Evolutionary conservation across 2,797 vertebrate genomes (phyloP).

Genomic region (Leptatherina wallacei): DNA sequence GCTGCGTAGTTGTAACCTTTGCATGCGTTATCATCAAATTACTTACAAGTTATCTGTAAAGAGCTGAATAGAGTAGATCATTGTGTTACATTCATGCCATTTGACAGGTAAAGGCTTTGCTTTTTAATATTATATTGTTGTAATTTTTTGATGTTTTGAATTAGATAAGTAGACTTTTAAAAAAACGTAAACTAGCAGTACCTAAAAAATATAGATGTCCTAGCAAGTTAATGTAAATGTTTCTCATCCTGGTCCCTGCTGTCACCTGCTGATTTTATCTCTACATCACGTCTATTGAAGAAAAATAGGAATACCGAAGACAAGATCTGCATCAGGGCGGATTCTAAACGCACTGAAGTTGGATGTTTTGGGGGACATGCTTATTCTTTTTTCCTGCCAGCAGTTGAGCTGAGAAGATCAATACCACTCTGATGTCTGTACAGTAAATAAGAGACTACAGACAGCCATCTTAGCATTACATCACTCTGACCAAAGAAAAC

Average conservation of each 20-base stretch:
- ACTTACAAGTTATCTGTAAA: conserved; percentile 8
- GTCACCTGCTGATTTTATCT: not conserved
- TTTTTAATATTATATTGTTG: not conserved
- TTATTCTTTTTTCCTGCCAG: not conserved
- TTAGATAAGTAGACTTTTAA: no score
- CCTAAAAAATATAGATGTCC: not conserved
- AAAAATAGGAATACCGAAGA: not conserved
- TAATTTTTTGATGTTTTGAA: not conserved
- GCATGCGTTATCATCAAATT: conserved; percentile 29
- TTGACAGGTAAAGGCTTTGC: not conserved
- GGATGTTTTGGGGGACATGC: not conserved
- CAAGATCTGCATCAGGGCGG: not conserved
- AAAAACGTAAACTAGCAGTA: not conserved
- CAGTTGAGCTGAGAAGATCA: not conserved
- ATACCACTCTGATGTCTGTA: not conserved
- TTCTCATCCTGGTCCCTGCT: not conserved
- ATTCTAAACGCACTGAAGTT: conserved; percentile 7
- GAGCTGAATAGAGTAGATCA: not conserved
- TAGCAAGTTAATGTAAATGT: not conserved
- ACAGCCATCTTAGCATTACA: not conserved
- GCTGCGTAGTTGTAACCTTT: conserved; percentile 38
- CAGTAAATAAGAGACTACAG: not conserved
- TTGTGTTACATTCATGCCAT: not conserved
- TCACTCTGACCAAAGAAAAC: not conserved
- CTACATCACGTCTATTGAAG: not conserved